Percentiles rank a stretch among this genome's conserved stretches.
Evolutionary conservation across 2,797 vertebrate species (phyloP).

Genomic region (Catharus ustulatus): DNA sequence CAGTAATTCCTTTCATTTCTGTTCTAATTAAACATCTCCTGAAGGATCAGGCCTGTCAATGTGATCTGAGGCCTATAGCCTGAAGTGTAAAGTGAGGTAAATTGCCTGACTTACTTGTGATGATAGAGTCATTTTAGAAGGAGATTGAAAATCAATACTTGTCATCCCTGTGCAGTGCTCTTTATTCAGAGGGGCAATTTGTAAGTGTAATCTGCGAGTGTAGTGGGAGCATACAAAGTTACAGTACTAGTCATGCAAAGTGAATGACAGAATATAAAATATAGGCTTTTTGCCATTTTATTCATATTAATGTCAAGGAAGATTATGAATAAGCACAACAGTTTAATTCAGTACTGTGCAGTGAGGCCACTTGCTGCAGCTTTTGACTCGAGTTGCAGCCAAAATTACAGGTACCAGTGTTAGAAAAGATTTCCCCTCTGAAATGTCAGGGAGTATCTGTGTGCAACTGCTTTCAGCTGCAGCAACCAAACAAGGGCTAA

Average conservation of each 20-base stretch:
- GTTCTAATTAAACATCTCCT: slow-evolving; percentile 77
- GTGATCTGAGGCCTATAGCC: slow-evolving; percentile 63
- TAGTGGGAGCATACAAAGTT: slow-evolving; percentile 53
- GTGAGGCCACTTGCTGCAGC: slow-evolving; percentile 26
- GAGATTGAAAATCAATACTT: slow-evolving; percentile 81
- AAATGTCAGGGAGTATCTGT: neutral
- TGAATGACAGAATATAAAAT: slow-evolving; percentile 40
- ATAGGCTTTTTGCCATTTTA: slow-evolving; percentile 27
- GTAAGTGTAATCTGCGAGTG: slow-evolving; percentile 65
- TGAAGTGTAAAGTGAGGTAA: slow-evolving; percentile 73
- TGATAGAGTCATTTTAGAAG: slow-evolving; percentile 75
- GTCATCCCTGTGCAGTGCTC: slow-evolving; percentile 60
- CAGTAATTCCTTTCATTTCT: slow-evolving; percentile 73
- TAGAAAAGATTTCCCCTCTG: neutral
- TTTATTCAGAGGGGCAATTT: slow-evolving; percentile 74
- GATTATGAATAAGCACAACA: slow-evolving; percentile 32
- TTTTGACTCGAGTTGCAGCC: slow-evolving; percentile 36
- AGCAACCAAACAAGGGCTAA: neutral
- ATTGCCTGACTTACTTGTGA: slow-evolving; percentile 67
- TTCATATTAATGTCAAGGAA: slow-evolving; percentile 52
- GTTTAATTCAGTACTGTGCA: slow-evolving; percentile 48
- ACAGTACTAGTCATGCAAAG: slow-evolving; percentile 26
- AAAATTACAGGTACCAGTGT: neutral
- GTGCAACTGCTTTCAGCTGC: neutral
- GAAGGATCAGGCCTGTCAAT: slow-evolving; percentile 65